Evolutionary conservation across 2,888 invertebrate genomes (phyloP).

Genomic region (Meta bourneti): DNA sequence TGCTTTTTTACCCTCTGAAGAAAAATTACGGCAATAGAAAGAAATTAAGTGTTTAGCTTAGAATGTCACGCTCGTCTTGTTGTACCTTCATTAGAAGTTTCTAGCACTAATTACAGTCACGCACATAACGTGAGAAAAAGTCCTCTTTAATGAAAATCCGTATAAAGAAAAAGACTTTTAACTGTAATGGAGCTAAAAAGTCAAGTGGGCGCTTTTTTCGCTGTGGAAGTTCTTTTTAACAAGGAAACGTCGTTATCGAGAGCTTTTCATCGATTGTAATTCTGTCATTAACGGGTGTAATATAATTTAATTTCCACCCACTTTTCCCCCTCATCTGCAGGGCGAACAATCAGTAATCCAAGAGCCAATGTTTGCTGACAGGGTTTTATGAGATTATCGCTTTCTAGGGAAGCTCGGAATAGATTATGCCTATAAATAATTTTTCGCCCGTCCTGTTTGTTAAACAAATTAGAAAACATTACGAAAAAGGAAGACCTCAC

Average conservation of each 20-base stretch:
- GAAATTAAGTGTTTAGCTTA: conserved; percentile 69
- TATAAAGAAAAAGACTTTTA: conserved; percentile 62
- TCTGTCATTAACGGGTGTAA: conserved; percentile 53
- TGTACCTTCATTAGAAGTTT: conserved; percentile 59
- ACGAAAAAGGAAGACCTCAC: neutral
- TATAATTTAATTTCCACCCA: conserved; percentile 66
- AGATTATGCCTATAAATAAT: conserved; percentile 65
- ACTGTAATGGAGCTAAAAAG: conserved; percentile 71
- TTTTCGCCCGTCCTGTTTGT: conserved; percentile 37
- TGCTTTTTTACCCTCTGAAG: conserved; percentile 10
- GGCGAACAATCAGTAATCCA: conserved; percentile 61
- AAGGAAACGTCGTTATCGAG: conserved; percentile 49
- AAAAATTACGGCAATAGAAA: conserved; percentile 46
- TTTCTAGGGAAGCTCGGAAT: conserved; percentile 23
- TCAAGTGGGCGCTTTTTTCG: conserved; percentile 37
- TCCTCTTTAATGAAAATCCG: conserved; percentile 56
- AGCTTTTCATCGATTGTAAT: conserved; percentile 59
- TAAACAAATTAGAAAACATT: conserved; percentile 52
- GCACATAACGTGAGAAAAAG: conserved; percentile 52
- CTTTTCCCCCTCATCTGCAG: conserved; percentile 14
- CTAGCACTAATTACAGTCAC: conserved; percentile 55
- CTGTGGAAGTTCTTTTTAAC: conserved; percentile 36
- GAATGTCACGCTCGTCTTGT: conserved; percentile 53
- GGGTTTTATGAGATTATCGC: conserved; percentile 52
- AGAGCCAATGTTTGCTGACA: conserved; percentile 58